Evolutionary conservation across 92 coral and sea anemone species (phyloP), one percentile per base, ranked within the genome.

Genomic region (Bergia puertoricense): DNA sequence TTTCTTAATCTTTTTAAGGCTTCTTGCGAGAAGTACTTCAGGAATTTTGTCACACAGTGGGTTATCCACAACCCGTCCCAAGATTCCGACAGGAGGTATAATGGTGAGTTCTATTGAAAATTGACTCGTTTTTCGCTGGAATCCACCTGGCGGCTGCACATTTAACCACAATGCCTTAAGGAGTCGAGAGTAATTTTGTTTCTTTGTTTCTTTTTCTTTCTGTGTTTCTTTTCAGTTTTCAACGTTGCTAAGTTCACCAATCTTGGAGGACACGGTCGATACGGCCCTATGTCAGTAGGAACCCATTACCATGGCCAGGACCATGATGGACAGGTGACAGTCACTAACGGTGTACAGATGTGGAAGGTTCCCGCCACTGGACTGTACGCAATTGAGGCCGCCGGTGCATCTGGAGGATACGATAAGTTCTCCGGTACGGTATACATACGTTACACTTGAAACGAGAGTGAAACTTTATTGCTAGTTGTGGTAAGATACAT

Each of bases 21-120:
- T 41, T 97, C 99, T 77, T 97, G 99, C 86, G 99, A 97, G 85
- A 97, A 94, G 81, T 97, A 95, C 88, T 97, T 97, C 94, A 93
- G 93, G 51, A 95, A 92, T 39, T 97, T 95, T 76, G 99, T 93
- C 68, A 97, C 98, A 1, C 89, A 91, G 67, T 97, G 99, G 99
- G 91, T 93, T 4, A 89, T 97, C 43, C 92, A 85, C 78, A 97
- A 97, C 81, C 99, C 98, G 2, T 81, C 81, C 23, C 95, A 90
- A 68, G 94, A 85, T 62, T 88, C 92, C 43, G 90, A 94, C 89
- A 95, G 93, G 85, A 90, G 98, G 23, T 96, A 77, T 59, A 92
- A 82, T 74, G 99, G 99, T 95, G 23, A 84, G 98, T 59, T 80
- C 11, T 39, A 36, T n/a, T 69, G 1, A 20, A 1, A 22, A 13